phyloP scores from a whole-genome alignment of 2,888 invertebrate species.

The Hyposoter dolosus region DNA sequence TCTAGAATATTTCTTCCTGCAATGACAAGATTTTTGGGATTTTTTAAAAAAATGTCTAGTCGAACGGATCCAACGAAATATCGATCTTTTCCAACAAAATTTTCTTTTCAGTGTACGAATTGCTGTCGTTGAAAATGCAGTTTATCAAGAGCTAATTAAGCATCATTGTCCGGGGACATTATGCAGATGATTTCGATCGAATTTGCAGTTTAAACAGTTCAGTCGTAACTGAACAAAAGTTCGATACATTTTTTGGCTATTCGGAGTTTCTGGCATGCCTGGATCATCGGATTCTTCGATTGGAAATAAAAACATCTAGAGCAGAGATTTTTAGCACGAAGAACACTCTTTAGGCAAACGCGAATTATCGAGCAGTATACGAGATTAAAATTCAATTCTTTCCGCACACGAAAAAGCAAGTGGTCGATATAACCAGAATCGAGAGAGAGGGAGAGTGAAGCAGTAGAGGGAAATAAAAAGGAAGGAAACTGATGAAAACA shows the following conservation, averaged over 20 bases:
- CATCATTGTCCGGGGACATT: background rate
- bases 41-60: too few relatives aligned
- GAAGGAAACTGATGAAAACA: background rate
- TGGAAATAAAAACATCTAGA: background rate
- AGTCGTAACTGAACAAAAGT: background rate
- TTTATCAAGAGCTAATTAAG: background rate
- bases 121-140: background rate
- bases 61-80: too few relatives aligned
- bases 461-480: background rate
- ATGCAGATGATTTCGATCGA: background rate
- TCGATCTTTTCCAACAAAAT: too few relatives aligned
- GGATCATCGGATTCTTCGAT: background rate
- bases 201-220: background rate
- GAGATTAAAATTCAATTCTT: constrained; percentile 13
- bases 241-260: background rate
- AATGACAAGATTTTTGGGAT: too few relatives aligned
- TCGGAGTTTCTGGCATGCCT: background rate
- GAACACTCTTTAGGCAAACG: background rate
- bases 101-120: background rate
- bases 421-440: background rate
- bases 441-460: background rate
- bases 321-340: background rate
- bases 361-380: background rate
- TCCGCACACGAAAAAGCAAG: background rate
- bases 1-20: too few relatives aligned